Evolutionary conservation across 2,888 invertebrate species (phyloP), one percentile per base, ranked within the genome.

Genomic region (Cheilosia scutellata): DNA sequence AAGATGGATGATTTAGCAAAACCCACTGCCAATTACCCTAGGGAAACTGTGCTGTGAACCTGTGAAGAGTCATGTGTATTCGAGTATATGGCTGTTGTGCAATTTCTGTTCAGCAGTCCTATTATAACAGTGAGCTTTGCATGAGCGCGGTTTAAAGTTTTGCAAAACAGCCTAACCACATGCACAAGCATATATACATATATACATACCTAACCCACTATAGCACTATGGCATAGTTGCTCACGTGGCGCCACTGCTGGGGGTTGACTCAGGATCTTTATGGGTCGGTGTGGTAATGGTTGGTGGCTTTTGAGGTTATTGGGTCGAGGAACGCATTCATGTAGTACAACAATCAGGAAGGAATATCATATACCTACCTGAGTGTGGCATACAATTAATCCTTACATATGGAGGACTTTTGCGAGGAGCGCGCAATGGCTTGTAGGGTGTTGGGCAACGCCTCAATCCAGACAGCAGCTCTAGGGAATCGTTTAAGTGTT

Each of bases 311-410:
- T 84, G 63, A 65, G 63, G 83, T 74, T 70, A 79, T 71, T 84
- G 66, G 79, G 70, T 71, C 70, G 70, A 53, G 57, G 68, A 79
- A 84, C 79, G 70, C 82, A 70, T 75, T 68, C 65, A 78, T 27
- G 49, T 65, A 57, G 63, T 71, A 51, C 29, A 33, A 62, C 55
- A 57, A 62, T 58, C 51, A 31, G 65, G 70, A 58, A 76, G 9
- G 31, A 70, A 70, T 55, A 65, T 33, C 42, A 27, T 37, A 47
- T 47, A 51, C 25, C 49, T 4, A 44, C 33, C 33, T 44, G 51
- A 63, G 49, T 57, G n/a, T 33, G 55, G 55, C 37, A 44, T 55
- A 47, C 33, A 42, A 58, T 77, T 33, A 77, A 82, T 82, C 33
- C 53, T 25, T 29, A 27, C 11, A 51, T 51, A 51, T 37, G 16